phyloP scores from a whole-genome alignment of 2,888 invertebrate species.

The Baronia brevicornis region DNA sequence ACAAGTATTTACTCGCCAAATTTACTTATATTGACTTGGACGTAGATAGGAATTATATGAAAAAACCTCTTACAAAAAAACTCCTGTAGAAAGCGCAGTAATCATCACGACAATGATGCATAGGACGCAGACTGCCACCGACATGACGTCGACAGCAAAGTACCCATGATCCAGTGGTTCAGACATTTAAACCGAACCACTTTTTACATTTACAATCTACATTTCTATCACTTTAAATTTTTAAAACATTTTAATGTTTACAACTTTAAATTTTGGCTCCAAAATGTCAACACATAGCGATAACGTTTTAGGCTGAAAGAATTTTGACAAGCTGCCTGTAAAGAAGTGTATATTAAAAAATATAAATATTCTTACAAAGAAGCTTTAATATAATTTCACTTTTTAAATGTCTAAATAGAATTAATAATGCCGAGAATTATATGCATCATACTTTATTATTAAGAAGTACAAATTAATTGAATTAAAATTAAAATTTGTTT shows the following conservation, averaged over 20 bases:
- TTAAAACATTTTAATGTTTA: slow-evolving; percentile 10
- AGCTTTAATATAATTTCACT: slow-evolving; percentile 12
- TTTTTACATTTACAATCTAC: slow-evolving; percentile 21
- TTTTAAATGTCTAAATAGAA: too few species aligned
- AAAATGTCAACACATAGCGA: too few species aligned
- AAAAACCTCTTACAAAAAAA: too few species aligned
- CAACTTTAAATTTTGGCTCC: slow-evolving; percentile 8
- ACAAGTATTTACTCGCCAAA: too few species aligned
- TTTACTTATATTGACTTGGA: too few species aligned
- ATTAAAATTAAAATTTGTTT: too few species aligned
- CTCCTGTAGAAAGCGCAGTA: slow-evolving; percentile 45
- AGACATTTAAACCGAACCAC: slow-evolving; percentile 40
- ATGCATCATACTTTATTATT: too few species aligned
- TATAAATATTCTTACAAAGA: slow-evolving; percentile 21
- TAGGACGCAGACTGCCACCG: slow-evolving; percentile 45
- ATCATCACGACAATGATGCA: slow-evolving; percentile 44
- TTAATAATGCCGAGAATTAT: too few species aligned
- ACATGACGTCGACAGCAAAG: slow-evolving; percentile 38
- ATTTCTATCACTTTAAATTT: slow-evolving; percentile 24
- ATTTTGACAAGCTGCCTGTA: slow-evolving; percentile 5
- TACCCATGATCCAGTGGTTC: slow-evolving; percentile 34
- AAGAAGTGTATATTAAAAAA: slow-evolving; percentile 16
- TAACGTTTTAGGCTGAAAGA: slow-evolving; percentile 3
- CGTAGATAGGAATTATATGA: too few species aligned
- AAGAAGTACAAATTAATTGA: too few species aligned